phyloP scores from a whole-genome alignment of 64 coral and sea anemone genomes.

The Acropora tenuis region DNA sequence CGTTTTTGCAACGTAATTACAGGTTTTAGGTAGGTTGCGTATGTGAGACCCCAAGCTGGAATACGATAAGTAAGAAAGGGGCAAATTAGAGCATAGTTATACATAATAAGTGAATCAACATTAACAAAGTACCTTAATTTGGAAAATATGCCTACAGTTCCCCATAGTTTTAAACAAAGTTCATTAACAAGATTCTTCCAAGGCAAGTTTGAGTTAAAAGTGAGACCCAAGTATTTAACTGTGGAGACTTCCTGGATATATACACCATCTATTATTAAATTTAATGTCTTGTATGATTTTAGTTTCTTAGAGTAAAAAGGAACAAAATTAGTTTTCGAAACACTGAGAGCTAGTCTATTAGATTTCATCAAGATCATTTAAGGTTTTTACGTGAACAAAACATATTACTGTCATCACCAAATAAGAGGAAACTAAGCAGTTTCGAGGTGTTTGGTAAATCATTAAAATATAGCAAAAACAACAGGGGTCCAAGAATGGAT shows the following conservation, averaged over 20 bases:
- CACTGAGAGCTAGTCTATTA: neutral
- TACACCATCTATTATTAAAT: neutral
- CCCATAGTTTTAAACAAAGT: too few species aligned
- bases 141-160: too few species aligned
- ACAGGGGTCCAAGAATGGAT: too few species aligned
- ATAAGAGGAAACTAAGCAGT: neutral
- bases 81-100: too few species aligned
- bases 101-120: too few species aligned
- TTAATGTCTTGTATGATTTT: neutral
- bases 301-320: neutral
- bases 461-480: too few species aligned
- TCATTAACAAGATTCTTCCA: too few species aligned
- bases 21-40: too few species aligned
- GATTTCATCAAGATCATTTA: neutral
- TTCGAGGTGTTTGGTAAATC: neutral
- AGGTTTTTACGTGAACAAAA: neutral
- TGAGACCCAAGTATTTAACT: neutral
- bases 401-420: neutral
- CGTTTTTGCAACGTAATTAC: too few species aligned
- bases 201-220: neutral
- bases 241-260: neutral
- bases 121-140: too few species aligned
- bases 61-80: too few species aligned
- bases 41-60: too few species aligned
- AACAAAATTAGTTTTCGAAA: neutral